phyloP scores from a whole-genome alignment of 2,113 vertebrate species.

The Genyomyrus donnyi region DNA sequence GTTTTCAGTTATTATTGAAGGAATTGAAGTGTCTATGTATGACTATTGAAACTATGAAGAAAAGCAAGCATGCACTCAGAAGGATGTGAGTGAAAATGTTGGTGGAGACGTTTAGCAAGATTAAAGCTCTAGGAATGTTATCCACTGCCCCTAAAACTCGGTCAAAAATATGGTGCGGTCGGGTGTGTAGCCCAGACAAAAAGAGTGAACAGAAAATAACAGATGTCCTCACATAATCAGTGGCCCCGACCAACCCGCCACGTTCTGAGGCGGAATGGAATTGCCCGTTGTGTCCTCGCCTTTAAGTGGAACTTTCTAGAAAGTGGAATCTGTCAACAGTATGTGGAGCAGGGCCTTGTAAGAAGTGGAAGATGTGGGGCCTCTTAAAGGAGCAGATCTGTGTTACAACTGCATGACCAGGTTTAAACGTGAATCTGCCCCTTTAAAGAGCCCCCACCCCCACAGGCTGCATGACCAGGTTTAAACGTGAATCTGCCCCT shows the following conservation, averaged over 20 bases:
- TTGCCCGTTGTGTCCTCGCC: background rate
- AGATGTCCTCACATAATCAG: background rate
- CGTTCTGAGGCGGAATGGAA: background rate
- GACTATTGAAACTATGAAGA: background rate
- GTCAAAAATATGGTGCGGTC: background rate
- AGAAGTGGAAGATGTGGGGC: background rate
- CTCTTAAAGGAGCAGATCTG: background rate
- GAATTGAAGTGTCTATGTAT: background rate
- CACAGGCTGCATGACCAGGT: background rate
- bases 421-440: background rate
- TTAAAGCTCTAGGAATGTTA: background rate
- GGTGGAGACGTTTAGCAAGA: background rate
- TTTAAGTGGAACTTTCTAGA: constrained; percentile 10
- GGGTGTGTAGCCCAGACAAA: background rate
- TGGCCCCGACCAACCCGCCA: background rate
- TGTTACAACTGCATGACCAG: background rate
- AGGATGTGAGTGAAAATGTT: background rate
- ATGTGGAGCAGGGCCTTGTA: background rate
- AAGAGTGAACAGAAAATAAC: background rate
- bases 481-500: background rate
- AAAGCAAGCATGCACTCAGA: background rate
- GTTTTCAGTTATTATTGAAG: background rate
- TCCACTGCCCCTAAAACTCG: background rate
- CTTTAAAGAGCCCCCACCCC: background rate
- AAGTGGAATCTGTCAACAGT: constrained; percentile 12